Conservation (phyloP, 2,888 invertebrate genomes). For the Tryphoninae sp. region DNA sequence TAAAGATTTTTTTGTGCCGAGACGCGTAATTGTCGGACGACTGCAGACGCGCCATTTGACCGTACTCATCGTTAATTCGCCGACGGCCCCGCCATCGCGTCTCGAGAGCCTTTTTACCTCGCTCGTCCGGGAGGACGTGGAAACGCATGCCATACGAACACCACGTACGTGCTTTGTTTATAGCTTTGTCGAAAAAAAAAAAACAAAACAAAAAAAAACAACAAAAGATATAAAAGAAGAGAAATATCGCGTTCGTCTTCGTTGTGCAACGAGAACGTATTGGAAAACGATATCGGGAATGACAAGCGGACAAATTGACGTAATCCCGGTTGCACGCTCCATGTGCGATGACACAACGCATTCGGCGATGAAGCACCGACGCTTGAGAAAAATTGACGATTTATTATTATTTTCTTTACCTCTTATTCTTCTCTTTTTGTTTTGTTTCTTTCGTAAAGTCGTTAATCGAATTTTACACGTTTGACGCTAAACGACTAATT, state of each 20-base stretch:
- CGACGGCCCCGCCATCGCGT: conserved; percentile 15
- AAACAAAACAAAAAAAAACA: too few species aligned
- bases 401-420: not conserved
- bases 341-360: not conserved
- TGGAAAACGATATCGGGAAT: conserved; percentile 32
- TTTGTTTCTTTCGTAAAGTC: not conserved
- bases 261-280: conserved; percentile 7
- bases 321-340: conserved; percentile 9
- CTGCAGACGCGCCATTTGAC: conserved; percentile 57
- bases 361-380: not conserved
- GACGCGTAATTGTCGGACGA: conserved; percentile 72
- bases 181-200: too few species aligned
- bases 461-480: not conserved
- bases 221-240: conserved; percentile 1
- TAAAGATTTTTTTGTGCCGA: conserved; percentile 57
- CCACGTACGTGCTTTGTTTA: not conserved
- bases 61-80: not conserved
- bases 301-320: conserved; percentile 42
- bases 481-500: too few species aligned
- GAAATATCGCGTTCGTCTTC: not conserved
- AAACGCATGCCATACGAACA: not conserved
- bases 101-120: not conserved
- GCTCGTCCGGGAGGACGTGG: too few species aligned
- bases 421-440: not conserved
- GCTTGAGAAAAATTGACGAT: not conserved